Base-by-base conservation (phyloP, 2,888 invertebrate species). In the Ormyrus nitidulus region DNA sequence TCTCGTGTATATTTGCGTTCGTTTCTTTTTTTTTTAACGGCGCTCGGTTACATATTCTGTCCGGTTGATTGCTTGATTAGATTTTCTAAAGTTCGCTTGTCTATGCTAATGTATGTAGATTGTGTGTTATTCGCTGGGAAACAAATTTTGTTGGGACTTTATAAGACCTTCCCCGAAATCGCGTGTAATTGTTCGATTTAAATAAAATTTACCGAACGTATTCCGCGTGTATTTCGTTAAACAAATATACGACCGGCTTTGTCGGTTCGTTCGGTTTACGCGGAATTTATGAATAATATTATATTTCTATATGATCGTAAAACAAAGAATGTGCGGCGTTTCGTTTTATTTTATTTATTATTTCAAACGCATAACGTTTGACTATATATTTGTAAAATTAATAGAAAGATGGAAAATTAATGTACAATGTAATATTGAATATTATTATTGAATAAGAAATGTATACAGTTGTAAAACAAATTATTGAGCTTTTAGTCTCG, bases 51-150 rank as follows among this genome's bases (percentile, higher is more conserved):
- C 48, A 34, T 3, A 6, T 46, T 10, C 19, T 56, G 54, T 65
- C 59, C 58, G 19, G 68, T 49, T 49, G 72, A 78, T 59, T 44
- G 68, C 78, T 73, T n/a, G 66, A 77, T 71, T 71, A 71, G 53
- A 65, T 68, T 68, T 72, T 54, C 54, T 49, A 5, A 58, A 58
- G 6, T 13, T 13, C 46, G 6, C 51, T 72, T 48, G 44, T 9
- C 51, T 58, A 19, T n/a, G 54, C 51, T 72, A 72, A 72, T 61
- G 66, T 61, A 48, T 72, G 61, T 8, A 61, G 19, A 77, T 19
- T 9, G 34, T 34, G 13, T 10, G 13, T 46, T 59, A n/a, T 44
- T 6, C 19, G 49, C 13, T 46, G 13, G 11, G 5, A 68, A 46
- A 65, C 64, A 46, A 66, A 73, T 78, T 78, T 72, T 53, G 19